Evolutionary conservation across 2,888 invertebrate genomes (phyloP), one percentile per base, ranked within the genome.

Genomic region (Disparrhopalites patrizii): DNA sequence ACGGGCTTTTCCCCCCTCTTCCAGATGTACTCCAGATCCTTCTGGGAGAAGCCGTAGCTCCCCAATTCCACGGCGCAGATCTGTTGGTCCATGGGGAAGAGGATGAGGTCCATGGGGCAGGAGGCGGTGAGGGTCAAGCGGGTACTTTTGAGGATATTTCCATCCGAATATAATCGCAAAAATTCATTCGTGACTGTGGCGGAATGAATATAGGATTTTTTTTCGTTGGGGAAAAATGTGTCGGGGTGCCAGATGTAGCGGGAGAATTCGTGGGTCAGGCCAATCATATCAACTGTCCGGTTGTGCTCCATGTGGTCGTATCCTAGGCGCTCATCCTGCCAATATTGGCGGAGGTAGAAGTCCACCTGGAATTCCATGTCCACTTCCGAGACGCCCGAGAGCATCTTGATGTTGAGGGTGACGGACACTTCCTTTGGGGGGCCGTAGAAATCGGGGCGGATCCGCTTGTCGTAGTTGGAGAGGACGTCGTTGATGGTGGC

Each of bases 21-120:
- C 73, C 73, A 73, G 2, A 58, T 23, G 0, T 72, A 47, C 15
- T 58, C 43, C 13, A 73, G 30, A 43, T 73, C 70, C 30, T 62
- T 60, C 3, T 58, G 57, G 3, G 71, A 68, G 62, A 65, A 70
- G 1, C 73, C 73, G 30, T 73, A 73, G 23, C 67, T 66, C 0
- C 62, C 68, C 8, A 73, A 50, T 5, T 65, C 56, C 18, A 64
- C 50, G 3, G 30, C 10, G 36, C 64, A 64, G 4, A 31, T 31
- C 15, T 55, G 64, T 15, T 54, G 40, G 33, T 64, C 64, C 36
- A 64, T 54, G 13, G 64, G 64, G 28, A 56, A 64, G 10, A n/a
- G 10, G 18, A 7, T 8, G 18, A 64, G 33, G n/a, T 56, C 56
- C 64, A 64, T 64, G 27, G 55, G 43, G 27, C 64, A 64, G 43